Percentiles rank a stretch among this genome's conserved stretches.
Evolutionary conservation across 2,797 vertebrate genomes (phyloP).

Genomic region (Rallus crepitans): DNA sequence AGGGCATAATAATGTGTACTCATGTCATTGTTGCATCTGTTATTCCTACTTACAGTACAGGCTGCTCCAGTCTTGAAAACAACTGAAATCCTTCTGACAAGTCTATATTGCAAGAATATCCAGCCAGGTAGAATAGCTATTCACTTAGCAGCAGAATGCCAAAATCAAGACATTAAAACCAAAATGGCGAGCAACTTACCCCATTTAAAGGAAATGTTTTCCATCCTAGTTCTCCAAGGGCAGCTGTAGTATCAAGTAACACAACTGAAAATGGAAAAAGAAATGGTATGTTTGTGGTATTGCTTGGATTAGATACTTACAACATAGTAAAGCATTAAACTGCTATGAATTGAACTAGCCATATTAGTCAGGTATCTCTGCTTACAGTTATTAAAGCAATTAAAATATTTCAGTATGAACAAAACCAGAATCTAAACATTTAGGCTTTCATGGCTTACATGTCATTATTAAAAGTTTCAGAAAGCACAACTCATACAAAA

Average conservation of each 20-base stretch:
- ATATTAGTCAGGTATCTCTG: not conserved
- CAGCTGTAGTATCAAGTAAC: conserved; percentile 93
- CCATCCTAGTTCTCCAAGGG: conserved; percentile 94
- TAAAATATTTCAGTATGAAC: not conserved
- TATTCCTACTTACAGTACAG: not conserved
- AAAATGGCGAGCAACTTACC: conserved; percentile 82
- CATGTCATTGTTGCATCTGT: not conserved
- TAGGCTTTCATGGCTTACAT: not conserved
- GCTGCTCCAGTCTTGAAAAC: not conserved
- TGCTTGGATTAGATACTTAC: not conserved
- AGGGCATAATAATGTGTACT: not conserved
- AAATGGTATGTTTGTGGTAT: not conserved
- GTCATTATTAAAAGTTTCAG: not conserved
- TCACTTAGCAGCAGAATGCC: not conserved
- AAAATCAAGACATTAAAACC: not conserved
- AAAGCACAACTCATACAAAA: not conserved
- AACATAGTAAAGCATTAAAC: not conserved
- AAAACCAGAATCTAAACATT: not conserved
- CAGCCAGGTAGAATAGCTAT: not conserved
- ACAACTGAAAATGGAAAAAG: conserved; percentile 87
- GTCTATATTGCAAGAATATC: not conserved
- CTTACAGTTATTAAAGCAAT: not conserved
- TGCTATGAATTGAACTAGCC: not conserved
- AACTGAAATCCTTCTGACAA: not conserved
- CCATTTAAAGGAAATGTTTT: conserved; percentile 96